Evolutionary conservation across 2,888 invertebrate genomes (phyloP).

Genomic region (Xestia sexstrigata): DNA sequence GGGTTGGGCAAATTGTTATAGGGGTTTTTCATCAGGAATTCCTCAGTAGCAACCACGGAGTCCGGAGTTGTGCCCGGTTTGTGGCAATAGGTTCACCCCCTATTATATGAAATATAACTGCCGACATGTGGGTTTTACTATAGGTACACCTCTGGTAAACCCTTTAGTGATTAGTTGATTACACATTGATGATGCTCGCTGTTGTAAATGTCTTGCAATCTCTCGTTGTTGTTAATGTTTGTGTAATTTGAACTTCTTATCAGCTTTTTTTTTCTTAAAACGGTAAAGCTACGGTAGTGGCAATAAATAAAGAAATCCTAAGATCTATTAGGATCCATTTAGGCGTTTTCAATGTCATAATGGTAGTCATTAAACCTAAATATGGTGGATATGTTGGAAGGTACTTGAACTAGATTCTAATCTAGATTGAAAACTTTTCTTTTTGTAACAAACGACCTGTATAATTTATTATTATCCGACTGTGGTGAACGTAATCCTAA

Average conservation of each 20-base stretch:
- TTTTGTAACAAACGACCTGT: constrained; percentile 3
- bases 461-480: constrained; percentile 12
- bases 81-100: too few relatives aligned
- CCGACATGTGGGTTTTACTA: not conserved
- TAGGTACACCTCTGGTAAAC: not conserved
- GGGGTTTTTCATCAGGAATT: too few relatives aligned
- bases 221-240: not conserved
- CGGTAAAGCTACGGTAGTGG: not conserved
- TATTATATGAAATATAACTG: not conserved
- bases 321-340: not conserved
- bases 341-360: not conserved
- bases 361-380: not conserved
- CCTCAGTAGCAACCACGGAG: too few relatives aligned
- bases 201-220: not conserved
- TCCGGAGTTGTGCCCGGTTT: too few relatives aligned
- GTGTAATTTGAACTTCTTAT: not conserved
- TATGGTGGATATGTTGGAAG: not conserved
- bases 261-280: too few relatives aligned
- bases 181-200: not conserved
- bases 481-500: constrained; percentile 34
- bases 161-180: not conserved
- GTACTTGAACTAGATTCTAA: not conserved
- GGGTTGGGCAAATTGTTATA: too few relatives aligned
- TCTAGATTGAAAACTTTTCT: not conserved
- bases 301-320: not conserved